Evolutionary conservation across 2,888 invertebrate genomes (phyloP), one percentile per base, ranked within the genome.

Genomic region (Pyrocoelia pectoralis): DNA sequence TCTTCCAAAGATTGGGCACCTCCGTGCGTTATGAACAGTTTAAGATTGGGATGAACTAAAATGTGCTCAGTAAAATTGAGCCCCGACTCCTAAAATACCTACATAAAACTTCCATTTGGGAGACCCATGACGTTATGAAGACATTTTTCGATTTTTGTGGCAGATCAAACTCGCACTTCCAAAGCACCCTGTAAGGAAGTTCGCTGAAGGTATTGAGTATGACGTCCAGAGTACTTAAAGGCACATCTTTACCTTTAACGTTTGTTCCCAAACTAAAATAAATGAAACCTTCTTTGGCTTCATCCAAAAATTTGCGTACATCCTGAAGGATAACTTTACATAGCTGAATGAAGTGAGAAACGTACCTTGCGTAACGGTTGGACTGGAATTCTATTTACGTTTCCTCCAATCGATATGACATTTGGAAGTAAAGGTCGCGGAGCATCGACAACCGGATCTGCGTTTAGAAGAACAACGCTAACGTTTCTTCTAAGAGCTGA

Each of bases 391-490:
- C 46, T 5, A 10, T 8, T n/a, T 17, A 18, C 10, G 10, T 5
- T 14, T 18, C 46, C 73, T 17, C 83, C 82, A 56, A 82, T 76
- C 43, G 77, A 79, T 2, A 83, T 65, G 6, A 82, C 72, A 56
- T 73, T 77, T 0, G 83, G 81, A 8, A 82, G 76, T 8, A 80
- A 70, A 1, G 84, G 83, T 10, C 79, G 71, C 43, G 77, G 77
- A 0, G 67, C 70, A 29, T 75, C 75, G 72, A 80, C 79, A 9
- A 81, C 63, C 0, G 80, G 79, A 73, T 84, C 77, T 1, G 75
- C 71, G 62, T 84, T 84, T 1, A 82, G 33, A 66, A 84, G 78
- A 14, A 83, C 41, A 74, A 83, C 72, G 40, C 81, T 78, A n/a
- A 80, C 61, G 54, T 76, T 72, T 13, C 56, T 68, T 46, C 71